Percentiles rank a stretch among this genome's conserved stretches.
Evolutionary conservation across 2,797 vertebrate genomes (phyloP).

Genomic region (Crocodylus rhombifer): DNA sequence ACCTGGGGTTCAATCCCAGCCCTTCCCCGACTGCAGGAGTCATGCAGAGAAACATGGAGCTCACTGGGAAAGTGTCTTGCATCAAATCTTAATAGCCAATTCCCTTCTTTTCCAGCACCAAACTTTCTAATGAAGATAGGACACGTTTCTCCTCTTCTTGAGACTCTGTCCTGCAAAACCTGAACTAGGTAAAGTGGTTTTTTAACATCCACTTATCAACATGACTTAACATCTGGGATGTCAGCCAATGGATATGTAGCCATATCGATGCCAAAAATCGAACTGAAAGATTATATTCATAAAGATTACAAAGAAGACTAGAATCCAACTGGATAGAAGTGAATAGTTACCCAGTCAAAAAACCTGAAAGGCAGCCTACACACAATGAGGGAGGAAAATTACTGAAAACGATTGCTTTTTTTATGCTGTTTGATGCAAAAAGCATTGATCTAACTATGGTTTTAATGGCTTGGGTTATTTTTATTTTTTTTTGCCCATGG

Average conservation of each 20-base stretch:
- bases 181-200: conserved; percentile 62
- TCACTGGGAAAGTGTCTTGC: not conserved
- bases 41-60: not conserved
- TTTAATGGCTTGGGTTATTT: not conserved
- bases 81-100: conserved; percentile 38
- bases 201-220: conserved; percentile 78
- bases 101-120: conserved; percentile 59
- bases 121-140: conserved; percentile 69
- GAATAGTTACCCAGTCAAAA: conserved; percentile 2
- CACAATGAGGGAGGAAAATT: conserved; percentile 35
- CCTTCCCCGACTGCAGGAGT: not conserved
- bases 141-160: conserved; percentile 60
- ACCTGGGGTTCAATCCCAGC: not conserved
- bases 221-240: conserved; percentile 72
- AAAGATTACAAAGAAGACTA: conserved; percentile 51
- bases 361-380: conserved; percentile 2
- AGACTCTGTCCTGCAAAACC: conserved; percentile 70
- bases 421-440: not conserved
- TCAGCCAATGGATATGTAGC: conserved; percentile 65
- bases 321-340: conserved; percentile 36
- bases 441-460: not conserved
- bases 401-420: not conserved
- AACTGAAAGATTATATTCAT: conserved; percentile 63
- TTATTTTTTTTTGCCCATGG: not conserved
- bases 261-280: conserved; percentile 65